phyloP scores from a whole-genome alignment of 2,113 vertebrate genomes.

The Boleophthalmus pectinirostris region DNA sequence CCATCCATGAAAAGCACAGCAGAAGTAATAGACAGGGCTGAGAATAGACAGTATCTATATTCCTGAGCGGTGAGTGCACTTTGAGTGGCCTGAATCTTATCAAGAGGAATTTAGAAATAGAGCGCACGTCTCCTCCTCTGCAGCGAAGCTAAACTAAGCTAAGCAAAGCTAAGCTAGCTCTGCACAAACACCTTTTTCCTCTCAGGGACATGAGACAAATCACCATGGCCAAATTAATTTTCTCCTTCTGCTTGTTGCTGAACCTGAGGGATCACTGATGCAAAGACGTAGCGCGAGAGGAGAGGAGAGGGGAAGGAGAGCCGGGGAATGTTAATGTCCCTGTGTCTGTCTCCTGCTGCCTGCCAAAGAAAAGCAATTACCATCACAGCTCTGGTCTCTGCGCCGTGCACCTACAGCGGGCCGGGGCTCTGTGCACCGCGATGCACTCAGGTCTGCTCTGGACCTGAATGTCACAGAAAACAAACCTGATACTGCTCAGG shows the following conservation, averaged over 20 bases:
- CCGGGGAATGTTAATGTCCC: constrained; percentile 74
- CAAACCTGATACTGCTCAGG: constrained; percentile 21
- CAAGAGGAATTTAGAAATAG: constrained; percentile 58
- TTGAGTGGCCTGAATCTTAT: constrained; percentile 51
- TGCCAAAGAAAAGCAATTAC: constrained; percentile 74
- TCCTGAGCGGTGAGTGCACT: constrained; percentile 52
- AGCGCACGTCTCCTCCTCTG: constrained; percentile 55
- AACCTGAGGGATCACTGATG: constrained; percentile 69
- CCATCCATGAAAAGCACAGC: not conserved
- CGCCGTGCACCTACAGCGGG: constrained; percentile 20
- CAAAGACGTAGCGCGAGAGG: constrained; percentile 60
- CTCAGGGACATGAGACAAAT: constrained; percentile 51
- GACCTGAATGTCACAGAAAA: constrained; percentile 36
- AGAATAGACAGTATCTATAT: constrained; percentile 20
- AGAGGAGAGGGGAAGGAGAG: constrained; percentile 63
- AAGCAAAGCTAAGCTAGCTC: constrained; percentile 59
- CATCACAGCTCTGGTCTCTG: constrained; percentile 50
- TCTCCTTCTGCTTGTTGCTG: constrained; percentile 62
- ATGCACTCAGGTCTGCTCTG: constrained; percentile 25
- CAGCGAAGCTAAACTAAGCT: constrained; percentile 49
- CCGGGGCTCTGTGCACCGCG: constrained; percentile 20
- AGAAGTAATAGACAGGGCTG: not conserved
- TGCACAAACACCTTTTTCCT: constrained; percentile 50
- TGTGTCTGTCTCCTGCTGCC: constrained; percentile 61
- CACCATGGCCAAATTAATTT: constrained; percentile 70